Evolutionary conservation across 2,888 invertebrate species (phyloP), one percentile per base, ranked within the genome.

Genomic region (Conomelus anceps): DNA sequence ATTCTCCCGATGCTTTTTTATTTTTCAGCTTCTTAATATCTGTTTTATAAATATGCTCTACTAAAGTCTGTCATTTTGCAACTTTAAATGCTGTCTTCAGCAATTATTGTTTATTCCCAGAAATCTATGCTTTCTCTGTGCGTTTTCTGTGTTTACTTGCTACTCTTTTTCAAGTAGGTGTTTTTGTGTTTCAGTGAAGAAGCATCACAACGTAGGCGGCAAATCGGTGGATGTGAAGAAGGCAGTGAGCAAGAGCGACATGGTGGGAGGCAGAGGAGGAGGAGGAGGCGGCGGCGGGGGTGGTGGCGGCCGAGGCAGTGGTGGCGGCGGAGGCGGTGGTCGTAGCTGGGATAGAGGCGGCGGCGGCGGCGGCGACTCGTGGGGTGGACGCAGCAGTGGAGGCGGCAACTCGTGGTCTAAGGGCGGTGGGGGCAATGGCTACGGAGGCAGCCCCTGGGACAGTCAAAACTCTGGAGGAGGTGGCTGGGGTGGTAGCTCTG

Each of bases 141-240:
- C n/a, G n/a, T n/a, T n/a, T n/a, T n/a, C n/a, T n/a, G n/a, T n/a
- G n/a, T n/a, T n/a, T n/a, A n/a, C n/a, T n/a, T n/a, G n/a, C n/a
- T n/a, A n/a, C 84, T 88, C 41, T 88, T 24, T 85, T 11, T 41
- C 17, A 17, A 17, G n/a, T 41, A 84, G 34, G n/a, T 85, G 85
- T 84, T 23, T 89, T 88, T 88, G 90, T 90, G 89, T 90, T 91
- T 26, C 91, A 94, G 92, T 93, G 92, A 93, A 93, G 90, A 93
- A 93, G 91, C 93, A 93, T 89, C 94, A 94, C 91, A 92, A 92
- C 90, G 92, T 95, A 85, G 94, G 94, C 91, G 94, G 94, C 0
- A 93, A 94, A 90, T 92, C 93, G 89, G 93, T 94, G 41, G 94
- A 95, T 92, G 95, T 94, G 0, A 95, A 95, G 92, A 95, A 95